These are phyloP conservation scores for Helicoverpa zea DNA, from an alignment of 1,140 invertebrate genomes.

Conservation along the genomic window DNA sequence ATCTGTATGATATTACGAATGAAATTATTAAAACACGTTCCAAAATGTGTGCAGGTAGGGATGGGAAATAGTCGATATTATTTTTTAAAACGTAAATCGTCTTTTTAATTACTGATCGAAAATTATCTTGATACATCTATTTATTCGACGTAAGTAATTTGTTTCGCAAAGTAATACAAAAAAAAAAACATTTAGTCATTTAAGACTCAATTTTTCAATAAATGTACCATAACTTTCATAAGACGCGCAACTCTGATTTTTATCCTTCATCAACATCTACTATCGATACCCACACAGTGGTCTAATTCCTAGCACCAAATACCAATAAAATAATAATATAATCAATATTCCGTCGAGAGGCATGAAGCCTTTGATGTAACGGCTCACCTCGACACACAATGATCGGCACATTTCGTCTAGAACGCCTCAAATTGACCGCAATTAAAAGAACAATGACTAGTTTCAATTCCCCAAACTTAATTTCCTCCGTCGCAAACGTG, in stretches of 20 bases:
- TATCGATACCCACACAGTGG: not conserved
- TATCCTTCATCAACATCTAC: not conserved
- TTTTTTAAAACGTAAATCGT: constrained; percentile 22
- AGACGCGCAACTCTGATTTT: not conserved
- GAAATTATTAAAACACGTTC: constrained; percentile 78
- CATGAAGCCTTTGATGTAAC: constrained; percentile 50
- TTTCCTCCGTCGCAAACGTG: constrained; percentile 76
- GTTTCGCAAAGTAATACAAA: too few species aligned
- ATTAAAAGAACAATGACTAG: constrained; percentile 84
- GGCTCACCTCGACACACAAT: constrained; percentile 64
- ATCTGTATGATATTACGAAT: constrained; percentile 84
- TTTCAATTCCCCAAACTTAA: constrained; percentile 84
- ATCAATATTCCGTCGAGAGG: constrained; percentile 39
- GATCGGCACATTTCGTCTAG: constrained; percentile 82
- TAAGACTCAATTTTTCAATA: too few species aligned
- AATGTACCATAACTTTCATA: too few species aligned
- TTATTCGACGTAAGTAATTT: too few species aligned
- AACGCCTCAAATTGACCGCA: constrained; percentile 83
- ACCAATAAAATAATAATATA: constrained; percentile 42
- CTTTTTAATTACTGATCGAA: not conserved
- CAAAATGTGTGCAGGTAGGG: constrained; percentile 58
- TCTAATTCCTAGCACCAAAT: not conserved
- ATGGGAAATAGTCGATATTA: constrained; percentile 54
- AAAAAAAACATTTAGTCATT: too few species aligned
- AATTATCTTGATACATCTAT: too few species aligned